Evolutionary conservation across 2,888 invertebrate species (phyloP).

Genomic region (Falcaria lacertinaria): DNA sequence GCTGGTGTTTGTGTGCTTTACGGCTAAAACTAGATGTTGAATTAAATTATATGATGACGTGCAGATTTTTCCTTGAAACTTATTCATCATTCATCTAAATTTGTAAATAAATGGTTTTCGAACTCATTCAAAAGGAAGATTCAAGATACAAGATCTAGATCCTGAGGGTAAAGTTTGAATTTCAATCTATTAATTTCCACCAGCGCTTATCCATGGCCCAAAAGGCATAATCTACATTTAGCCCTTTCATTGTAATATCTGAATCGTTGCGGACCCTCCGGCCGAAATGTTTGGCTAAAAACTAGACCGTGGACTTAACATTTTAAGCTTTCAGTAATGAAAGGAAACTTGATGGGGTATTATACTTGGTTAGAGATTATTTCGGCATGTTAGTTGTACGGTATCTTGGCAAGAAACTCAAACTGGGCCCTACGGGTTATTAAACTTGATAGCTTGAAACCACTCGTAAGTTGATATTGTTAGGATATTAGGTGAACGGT

Average conservation of each 20-base stretch:
- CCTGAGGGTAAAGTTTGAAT: no score
- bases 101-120: no score
- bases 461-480: not conserved
- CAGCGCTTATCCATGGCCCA: not conserved
- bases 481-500: not conserved
- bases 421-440: not conserved
- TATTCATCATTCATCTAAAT: no score
- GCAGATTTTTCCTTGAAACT: no score
- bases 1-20: no score
- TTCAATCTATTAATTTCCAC: not conserved
- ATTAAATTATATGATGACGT: no score
- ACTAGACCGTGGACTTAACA: not conserved
- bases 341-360: slow-evolving; percentile 1
- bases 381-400: not conserved
- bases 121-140: no score
- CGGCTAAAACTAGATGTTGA: no score
- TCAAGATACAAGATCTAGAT: no score
- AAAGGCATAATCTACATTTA: not conserved
- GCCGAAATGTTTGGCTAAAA: not conserved
- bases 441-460: not conserved
- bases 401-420: not conserved
- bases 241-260: not conserved
- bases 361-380: not conserved
- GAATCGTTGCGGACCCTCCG: not conserved
- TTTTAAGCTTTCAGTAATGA: slow-evolving; percentile 1